These are phyloP conservation scores for Drosophila colorata DNA, from an alignment of 2,888 invertebrate genomes.

Conservation along the genomic window DNA sequence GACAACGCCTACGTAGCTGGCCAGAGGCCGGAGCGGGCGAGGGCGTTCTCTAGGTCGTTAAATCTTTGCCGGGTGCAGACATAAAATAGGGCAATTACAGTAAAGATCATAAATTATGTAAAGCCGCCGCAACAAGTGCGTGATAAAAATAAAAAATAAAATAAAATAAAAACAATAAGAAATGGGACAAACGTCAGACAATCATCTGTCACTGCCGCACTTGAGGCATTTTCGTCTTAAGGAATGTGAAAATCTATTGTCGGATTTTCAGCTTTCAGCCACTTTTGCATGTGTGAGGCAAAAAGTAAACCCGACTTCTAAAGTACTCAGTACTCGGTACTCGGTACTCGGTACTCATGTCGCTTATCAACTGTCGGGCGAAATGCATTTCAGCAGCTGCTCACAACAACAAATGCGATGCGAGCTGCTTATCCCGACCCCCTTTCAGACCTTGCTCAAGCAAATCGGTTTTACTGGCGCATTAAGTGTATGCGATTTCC, in stretches of 20 bases:
- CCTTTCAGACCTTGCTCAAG: conserved; percentile 39
- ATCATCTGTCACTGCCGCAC: conserved; percentile 68
- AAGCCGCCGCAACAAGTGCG: conserved; percentile 68
- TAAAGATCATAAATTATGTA: conserved; percentile 75
- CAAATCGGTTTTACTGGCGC: conserved; percentile 66
- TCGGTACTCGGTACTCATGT: conserved; percentile 44
- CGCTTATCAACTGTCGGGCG: conserved; percentile 73
- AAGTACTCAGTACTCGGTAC: conserved; percentile 15
- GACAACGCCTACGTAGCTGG: conserved; percentile 32
- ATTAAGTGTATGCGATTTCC: conserved; percentile 76
- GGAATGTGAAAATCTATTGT: conserved; percentile 38
- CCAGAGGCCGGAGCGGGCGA: neutral
- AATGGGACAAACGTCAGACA: conserved; percentile 50
- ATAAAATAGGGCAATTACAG: conserved; percentile 75
- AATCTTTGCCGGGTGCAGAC: conserved; percentile 61
- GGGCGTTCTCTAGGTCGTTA: conserved; percentile 39
- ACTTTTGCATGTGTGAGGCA: conserved; percentile 28
- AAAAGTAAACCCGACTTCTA: conserved; percentile 36
- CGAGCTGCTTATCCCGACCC: conserved; percentile 21
- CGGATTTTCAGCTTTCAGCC: conserved; percentile 23
- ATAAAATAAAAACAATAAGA: conserved; percentile 17
- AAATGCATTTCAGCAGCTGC: conserved; percentile 63
- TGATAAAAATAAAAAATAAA: conserved; percentile 49
- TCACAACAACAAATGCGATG: conserved; percentile 62
- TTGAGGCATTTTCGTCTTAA: conserved; percentile 52